These are phyloP conservation scores for Volucella inanis DNA, from an alignment of 2,888 invertebrate species.

Conservation along the genomic window DNA sequence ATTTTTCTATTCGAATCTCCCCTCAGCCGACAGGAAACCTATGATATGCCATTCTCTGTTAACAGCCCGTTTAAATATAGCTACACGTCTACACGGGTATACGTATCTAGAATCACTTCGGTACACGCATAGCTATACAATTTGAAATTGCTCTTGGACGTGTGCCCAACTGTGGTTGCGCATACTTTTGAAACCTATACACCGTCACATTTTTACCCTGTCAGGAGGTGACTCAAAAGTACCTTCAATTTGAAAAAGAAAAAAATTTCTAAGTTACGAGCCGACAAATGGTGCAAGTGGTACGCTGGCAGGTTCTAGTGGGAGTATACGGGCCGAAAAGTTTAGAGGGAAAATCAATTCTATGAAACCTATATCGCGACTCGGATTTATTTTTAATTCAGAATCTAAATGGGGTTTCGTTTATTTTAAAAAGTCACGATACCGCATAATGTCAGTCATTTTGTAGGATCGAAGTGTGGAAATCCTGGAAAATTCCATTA, in stretches of 20 bases:
- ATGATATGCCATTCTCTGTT: constrained; percentile 31
- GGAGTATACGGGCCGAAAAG: constrained; percentile 12
- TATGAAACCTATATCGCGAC: constrained; percentile 58
- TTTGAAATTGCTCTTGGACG: constrained; percentile 23
- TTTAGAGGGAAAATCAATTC: constrained; percentile 67
- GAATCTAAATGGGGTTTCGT: constrained; percentile 71
- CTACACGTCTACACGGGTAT: neutral
- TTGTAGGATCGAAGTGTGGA: constrained; percentile 47
- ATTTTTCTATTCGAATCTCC: constrained; percentile 6
- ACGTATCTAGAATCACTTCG: constrained; percentile 32
- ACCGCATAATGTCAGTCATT: constrained; percentile 72
- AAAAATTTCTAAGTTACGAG: constrained; percentile 34
- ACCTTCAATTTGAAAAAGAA: neutral
- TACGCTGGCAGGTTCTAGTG: neutral
- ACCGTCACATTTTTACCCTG: constrained; percentile 26
- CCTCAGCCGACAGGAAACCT: constrained; percentile 15
- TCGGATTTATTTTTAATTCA: constrained; percentile 69
- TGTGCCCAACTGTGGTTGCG: neutral
- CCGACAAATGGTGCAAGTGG: neutral
- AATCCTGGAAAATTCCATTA: constrained; percentile 48
- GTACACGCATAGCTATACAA: constrained; percentile 28
- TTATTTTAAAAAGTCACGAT: constrained; percentile 72
- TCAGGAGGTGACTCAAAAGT: constrained; percentile 9
- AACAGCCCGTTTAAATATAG: constrained; percentile 31
- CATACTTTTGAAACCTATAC: neutral